Evolutionary conservation across 2,888 invertebrate species (phyloP), one percentile per base, ranked within the genome.

Genomic region (Mesorhabditis belari): DNA sequence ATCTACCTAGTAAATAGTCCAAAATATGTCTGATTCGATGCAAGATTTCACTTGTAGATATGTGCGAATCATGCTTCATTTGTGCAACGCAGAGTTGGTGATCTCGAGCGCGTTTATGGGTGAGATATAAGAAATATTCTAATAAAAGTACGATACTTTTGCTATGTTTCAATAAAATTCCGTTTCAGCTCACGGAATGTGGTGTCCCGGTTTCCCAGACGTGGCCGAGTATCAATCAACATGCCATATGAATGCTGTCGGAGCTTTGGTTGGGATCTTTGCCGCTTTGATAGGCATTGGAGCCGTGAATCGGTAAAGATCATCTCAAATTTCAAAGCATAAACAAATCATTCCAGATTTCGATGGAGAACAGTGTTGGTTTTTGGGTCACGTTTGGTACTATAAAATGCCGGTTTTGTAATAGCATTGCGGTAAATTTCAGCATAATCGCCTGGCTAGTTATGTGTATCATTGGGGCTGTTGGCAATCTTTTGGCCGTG

Each of bases 231-330:
- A 78, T 57, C 77, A 79, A 58, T 71, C 73, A 26, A 76, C 77
- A 19, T 79, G 79, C 53, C 77, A 79, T 59, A 79, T 78, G 69
- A 79, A 79, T 57, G 70, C 79, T 3, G 76, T 79, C 12, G 72
- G 78, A 12, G 77, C 77, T 3, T 61, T 79, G 23, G 76, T 75
- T 5, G 77, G 79, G 27, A 61, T 79, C 9, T 62, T 79, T 23
- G 77, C 79, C 0, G 78, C 74, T n/a, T 73, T 71, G n/a, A 57
- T 79, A 24, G 79, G 79, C 5, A 56, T 79, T 9, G 79, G 78
- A n/a, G 78, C 79, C 19, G 75, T 79, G 5, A 70, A 77, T 61
- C 64, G 74, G 73, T 74, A 27, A 51, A 21, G 19, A 51, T 19
- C 51, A 9, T 19, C 19, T 19, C 51, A 51, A 17, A 12, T 51